A percentile compares a stretch with the other conserved stretches of the same genome.
Evolutionary conservation across 2,888 invertebrate species (phyloP).

Genomic region (Sthenelais limicola): DNA sequence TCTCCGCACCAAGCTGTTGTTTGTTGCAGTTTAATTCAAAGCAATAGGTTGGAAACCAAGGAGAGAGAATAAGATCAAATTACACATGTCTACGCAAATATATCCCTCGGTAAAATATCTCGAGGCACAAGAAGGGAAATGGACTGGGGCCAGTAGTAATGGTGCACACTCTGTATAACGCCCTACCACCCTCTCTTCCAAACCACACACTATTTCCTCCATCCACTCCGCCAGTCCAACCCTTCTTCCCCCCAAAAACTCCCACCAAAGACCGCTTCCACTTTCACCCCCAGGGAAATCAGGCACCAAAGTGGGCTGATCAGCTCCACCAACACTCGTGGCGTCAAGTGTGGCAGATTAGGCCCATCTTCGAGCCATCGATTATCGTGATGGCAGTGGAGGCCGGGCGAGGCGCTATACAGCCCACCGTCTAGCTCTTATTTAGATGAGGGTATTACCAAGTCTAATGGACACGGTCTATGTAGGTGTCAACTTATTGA

Average conservation of each 20-base stretch:
- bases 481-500: constrained; percentile 8
- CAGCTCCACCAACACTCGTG: constrained; percentile 26
- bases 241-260: not conserved
- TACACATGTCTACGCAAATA: too few species aligned
- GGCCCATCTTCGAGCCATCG: constrained; percentile 33
- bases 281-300: constrained; percentile 26
- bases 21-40: too few species aligned
- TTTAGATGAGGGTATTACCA: constrained; percentile 33
- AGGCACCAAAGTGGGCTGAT: constrained; percentile 35
- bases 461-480: constrained; percentile 26
- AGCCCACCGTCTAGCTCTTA: too few species aligned
- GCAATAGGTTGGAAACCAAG: too few species aligned
- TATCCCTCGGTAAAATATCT: too few species aligned
- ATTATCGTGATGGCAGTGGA: constrained; percentile 2
- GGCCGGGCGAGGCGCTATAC: too few species aligned
- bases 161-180: too few species aligned
- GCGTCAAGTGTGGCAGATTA: constrained; percentile 28
- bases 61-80: too few species aligned
- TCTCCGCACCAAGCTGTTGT: too few species aligned
- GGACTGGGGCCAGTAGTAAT: too few species aligned
- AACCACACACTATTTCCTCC: constrained; percentile 3
- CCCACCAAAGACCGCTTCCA: not conserved
- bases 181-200: constrained; percentile 1
- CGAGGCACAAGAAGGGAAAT: too few species aligned
- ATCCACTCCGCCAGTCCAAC: too few species aligned